Evolutionary conservation across 2,888 invertebrate genomes (phyloP).

Genomic region (Rotaria macrura): DNA sequence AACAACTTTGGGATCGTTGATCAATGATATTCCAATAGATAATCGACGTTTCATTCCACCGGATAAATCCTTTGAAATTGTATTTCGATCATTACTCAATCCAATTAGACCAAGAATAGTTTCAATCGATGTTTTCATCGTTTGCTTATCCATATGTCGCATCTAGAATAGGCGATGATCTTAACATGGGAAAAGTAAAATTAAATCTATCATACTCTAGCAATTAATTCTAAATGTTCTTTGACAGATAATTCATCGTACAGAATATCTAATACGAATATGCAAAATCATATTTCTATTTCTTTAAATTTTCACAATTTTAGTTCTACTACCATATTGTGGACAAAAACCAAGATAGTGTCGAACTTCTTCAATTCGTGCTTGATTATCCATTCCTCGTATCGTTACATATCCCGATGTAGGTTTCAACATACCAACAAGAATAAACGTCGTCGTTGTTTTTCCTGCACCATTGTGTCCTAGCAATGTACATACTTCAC

Average conservation of each 20-base stretch:
- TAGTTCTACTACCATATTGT: not conserved
- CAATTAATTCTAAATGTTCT: constrained; percentile 23
- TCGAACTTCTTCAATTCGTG: constrained; percentile 22
- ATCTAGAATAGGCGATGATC: not conserved
- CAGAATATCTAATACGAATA: not conserved
- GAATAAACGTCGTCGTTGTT: not conserved
- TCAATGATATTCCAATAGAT: not conserved
- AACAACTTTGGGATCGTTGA: not conserved
- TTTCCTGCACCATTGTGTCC: constrained; percentile 32
- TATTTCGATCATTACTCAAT: not conserved
- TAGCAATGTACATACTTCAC: not conserved
- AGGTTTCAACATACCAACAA: constrained; percentile 12
- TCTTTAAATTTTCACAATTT: no score
- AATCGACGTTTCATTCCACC: constrained; percentile 18
- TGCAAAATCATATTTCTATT: no score
- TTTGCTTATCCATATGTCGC: constrained; percentile 5
- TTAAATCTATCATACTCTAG: not conserved
- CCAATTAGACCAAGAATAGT: not conserved
- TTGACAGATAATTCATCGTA: constrained; percentile 18
- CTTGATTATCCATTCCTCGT: constrained; percentile 22
- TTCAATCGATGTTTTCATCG: not conserved
- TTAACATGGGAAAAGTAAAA: not conserved
- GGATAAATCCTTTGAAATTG: not conserved
- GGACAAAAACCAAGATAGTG: constrained; percentile 13
- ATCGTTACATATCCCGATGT: constrained; percentile 18